These are phyloP conservation scores for Macropis europaea DNA, from an alignment of 2,888 invertebrate genomes.

Conservation along the genomic window DNA sequence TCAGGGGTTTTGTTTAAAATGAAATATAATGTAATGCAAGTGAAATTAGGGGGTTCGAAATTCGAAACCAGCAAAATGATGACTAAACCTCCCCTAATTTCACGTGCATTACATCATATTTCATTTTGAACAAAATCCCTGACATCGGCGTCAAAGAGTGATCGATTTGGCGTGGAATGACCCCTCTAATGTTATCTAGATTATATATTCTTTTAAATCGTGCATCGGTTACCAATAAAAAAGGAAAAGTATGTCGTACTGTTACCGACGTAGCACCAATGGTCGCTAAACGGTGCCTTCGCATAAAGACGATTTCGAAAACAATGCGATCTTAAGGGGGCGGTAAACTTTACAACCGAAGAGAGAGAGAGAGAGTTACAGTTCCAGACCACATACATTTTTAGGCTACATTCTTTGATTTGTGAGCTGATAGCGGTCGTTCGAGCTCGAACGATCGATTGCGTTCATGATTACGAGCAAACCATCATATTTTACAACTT, in stretches of 20 bases:
- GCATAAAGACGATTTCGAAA: conserved; percentile 10
- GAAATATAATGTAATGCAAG: too few relatives aligned
- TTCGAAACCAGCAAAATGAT: too few relatives aligned
- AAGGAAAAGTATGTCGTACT: background rate
- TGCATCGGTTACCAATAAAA: background rate
- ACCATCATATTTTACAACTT: conserved; percentile 40
- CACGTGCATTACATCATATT: too few relatives aligned
- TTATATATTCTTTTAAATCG: background rate
- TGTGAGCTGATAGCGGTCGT: background rate
- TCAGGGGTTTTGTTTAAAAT: too few relatives aligned
- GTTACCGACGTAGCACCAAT: background rate
- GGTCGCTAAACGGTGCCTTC: conserved; percentile 23
- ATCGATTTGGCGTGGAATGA: too few relatives aligned
- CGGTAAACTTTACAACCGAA: background rate
- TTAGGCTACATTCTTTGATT: conserved; percentile 4
- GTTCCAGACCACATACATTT: background rate
- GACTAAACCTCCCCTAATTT: too few relatives aligned
- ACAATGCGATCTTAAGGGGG: background rate
- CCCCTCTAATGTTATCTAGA: background rate
- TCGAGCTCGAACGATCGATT: conserved; percentile 26
- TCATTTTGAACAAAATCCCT: too few relatives aligned
- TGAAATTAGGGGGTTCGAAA: too few relatives aligned
- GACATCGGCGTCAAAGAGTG: too few relatives aligned
- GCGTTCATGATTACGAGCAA: conserved; percentile 30
- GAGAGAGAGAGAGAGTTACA: background rate